Percentiles rank a stretch among this genome's conserved stretches.
phyloP scores from a whole-genome alignment of 2,797 vertebrate genomes.

The Hydrocynus forskahlii region DNA sequence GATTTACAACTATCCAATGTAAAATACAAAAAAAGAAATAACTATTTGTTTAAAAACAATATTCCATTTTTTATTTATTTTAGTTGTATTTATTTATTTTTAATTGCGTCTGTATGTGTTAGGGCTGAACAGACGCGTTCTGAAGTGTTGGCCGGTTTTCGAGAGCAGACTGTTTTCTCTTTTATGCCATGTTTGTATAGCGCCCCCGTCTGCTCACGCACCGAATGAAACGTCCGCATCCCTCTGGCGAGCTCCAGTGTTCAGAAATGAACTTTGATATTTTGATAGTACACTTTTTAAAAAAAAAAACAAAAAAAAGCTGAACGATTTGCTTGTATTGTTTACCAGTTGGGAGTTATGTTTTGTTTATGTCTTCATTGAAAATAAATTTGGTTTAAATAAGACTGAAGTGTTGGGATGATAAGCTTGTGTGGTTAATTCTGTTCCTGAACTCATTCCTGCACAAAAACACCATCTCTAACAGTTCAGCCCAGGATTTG shows the following conservation, averaged over 20 bases:
- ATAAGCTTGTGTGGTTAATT: too few relatives aligned
- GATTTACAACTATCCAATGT: slow-evolving; percentile 67
- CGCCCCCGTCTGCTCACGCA: slow-evolving; percentile 56
- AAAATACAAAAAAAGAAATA: slow-evolving; percentile 44
- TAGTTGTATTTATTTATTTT: slow-evolving; percentile 74
- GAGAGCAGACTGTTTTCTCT: slow-evolving; percentile 72
- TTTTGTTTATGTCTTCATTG: slow-evolving; percentile 77
- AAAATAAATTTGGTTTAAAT: slow-evolving; percentile 83
- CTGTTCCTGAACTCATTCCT: too few relatives aligned
- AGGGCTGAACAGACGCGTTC: slow-evolving; percentile 62
- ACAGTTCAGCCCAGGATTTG: too few relatives aligned
- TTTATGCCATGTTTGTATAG: slow-evolving; percentile 72
- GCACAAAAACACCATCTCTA: too few relatives aligned
- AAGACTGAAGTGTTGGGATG: too few relatives aligned
- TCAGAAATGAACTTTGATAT: slow-evolving; percentile 58
- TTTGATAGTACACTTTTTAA: slow-evolving; percentile 74
- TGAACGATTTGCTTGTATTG: slow-evolving; percentile 70
- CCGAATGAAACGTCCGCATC: slow-evolving; percentile 67
- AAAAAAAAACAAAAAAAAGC: slow-evolving; percentile 56
- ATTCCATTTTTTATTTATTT: slow-evolving; percentile 83
- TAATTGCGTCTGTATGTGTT: slow-evolving; percentile 72
- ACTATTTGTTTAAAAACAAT: slow-evolving; percentile 73
- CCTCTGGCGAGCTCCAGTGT: slow-evolving; percentile 61
- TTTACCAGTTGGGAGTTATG: slow-evolving; percentile 65
- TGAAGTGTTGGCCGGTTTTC: slow-evolving; percentile 72